Conservation (phyloP, 1,140 invertebrate genomes). For the Hyposmocoma kahamanoa region DNA sequence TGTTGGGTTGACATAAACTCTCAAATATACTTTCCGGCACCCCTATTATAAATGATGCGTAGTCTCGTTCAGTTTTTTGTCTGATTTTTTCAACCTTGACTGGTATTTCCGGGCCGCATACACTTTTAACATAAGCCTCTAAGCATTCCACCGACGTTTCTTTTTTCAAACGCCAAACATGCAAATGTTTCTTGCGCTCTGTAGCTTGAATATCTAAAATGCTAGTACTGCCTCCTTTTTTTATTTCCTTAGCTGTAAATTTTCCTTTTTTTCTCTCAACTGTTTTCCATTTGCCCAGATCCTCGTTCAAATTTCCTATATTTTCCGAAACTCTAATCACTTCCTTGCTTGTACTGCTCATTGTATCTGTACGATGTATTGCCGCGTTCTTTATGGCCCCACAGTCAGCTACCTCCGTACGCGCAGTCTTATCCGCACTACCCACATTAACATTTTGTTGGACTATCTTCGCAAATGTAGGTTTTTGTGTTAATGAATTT, state of each 20-base stretch:
- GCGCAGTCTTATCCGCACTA: neutral
- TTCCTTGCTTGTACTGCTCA: neutral
- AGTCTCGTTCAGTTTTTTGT: constrained; percentile 3
- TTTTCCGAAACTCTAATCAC: neutral
- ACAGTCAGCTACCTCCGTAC: too few species aligned
- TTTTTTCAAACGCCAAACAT: too few species aligned
- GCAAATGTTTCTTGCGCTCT: neutral
- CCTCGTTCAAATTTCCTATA: neutral
- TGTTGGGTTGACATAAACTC: neutral
- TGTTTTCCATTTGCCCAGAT: neutral
- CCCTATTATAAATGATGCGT: neutral
- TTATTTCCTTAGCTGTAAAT: neutral
- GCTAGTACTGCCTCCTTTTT: neutral
- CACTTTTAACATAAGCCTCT: neutral
- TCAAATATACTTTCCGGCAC: constrained; percentile 1
- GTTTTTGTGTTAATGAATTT: neutral
- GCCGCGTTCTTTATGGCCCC: neutral
- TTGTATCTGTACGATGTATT: neutral
- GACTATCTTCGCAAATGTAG: neutral
- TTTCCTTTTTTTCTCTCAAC: neutral
- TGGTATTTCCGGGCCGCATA: neutral
- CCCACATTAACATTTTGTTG: too few species aligned
- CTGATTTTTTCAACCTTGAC: constrained; percentile 1
- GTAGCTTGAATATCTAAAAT: neutral
- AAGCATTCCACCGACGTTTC: too few species aligned